phyloP scores from a whole-genome alignment of 35 echinoderm and acorn worm genomes.

The Anneissia japonica region DNA sequence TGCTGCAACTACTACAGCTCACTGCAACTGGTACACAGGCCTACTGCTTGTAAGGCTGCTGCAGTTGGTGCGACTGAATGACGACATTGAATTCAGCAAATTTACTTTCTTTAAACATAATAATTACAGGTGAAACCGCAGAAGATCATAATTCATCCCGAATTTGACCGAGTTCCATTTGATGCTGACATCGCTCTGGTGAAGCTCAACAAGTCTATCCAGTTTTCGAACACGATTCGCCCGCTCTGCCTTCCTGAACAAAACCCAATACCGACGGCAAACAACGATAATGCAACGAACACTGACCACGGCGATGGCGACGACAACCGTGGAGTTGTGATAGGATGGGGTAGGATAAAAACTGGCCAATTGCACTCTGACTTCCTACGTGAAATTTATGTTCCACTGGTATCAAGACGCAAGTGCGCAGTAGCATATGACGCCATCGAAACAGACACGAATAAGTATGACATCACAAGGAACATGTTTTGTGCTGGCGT shows the following conservation, averaged over 20 bases:
- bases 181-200: conserved; percentile 37
- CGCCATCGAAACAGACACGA: neutral
- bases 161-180: conserved; percentile 13
- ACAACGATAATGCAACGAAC: neutral
- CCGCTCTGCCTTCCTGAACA: conserved; percentile 41
- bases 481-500: conserved; percentile 48
- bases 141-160: too few species aligned
- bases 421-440: neutral
- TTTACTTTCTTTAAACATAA: too few species aligned
- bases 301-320: neutral
- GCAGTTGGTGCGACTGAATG: too few species aligned
- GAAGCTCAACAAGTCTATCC: conserved; percentile 6
- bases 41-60: too few species aligned
- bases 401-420: neutral
- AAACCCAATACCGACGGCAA: neutral
- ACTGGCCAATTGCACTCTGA: neutral
- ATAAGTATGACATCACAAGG: conserved; percentile 2
- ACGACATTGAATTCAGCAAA: too few species aligned
- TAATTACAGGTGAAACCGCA: too few species aligned
- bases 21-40: too few species aligned
- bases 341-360: conserved; percentile 15
- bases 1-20: too few species aligned
- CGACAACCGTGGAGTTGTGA: neutral
- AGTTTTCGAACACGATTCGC: conserved; percentile 20
- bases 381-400: conserved; percentile 18